These are phyloP conservation scores for Oryzias woworae DNA, from an alignment of 2,113 vertebrate species.

Conservation along the genomic window DNA sequence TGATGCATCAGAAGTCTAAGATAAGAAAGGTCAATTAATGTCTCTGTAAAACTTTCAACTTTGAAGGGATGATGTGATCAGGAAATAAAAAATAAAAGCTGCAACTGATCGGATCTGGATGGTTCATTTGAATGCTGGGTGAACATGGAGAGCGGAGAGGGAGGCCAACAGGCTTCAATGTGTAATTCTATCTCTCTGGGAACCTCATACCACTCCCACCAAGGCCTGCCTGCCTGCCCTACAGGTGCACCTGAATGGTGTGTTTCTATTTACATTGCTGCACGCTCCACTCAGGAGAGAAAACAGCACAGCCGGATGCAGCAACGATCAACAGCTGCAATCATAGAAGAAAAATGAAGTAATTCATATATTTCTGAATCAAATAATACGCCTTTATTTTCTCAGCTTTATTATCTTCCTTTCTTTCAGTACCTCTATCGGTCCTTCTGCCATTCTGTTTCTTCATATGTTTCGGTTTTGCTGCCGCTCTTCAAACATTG, in stretches of 20 bases:
- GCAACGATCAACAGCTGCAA: constrained; percentile 55
- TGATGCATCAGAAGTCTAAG: too few relatives aligned
- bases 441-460: background rate
- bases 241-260: constrained; percentile 15
- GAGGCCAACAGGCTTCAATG: constrained; percentile 49
- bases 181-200: constrained; percentile 70
- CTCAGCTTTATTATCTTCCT: too few relatives aligned
- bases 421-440: background rate
- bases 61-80: constrained; percentile 54
- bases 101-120: constrained; percentile 27
- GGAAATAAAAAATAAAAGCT: constrained; percentile 21
- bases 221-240: constrained; percentile 38
- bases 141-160: constrained; percentile 43
- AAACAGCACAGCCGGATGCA: constrained; percentile 24
- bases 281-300: background rate
- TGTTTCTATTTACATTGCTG: constrained; percentile 7
- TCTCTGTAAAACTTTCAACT: background rate
- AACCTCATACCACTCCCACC: constrained; percentile 57
- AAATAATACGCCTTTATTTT: too few relatives aligned
- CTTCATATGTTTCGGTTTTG: too few relatives aligned
- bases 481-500: constrained; percentile 31
- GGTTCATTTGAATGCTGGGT: constrained; percentile 42
- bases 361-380: too few relatives aligned
- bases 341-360: constrained; percentile 2
- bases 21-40: too few relatives aligned